These are phyloP conservation scores for Proisotoma minuta DNA, from an alignment of 2,888 invertebrate genomes.

Conservation along the genomic window DNA sequence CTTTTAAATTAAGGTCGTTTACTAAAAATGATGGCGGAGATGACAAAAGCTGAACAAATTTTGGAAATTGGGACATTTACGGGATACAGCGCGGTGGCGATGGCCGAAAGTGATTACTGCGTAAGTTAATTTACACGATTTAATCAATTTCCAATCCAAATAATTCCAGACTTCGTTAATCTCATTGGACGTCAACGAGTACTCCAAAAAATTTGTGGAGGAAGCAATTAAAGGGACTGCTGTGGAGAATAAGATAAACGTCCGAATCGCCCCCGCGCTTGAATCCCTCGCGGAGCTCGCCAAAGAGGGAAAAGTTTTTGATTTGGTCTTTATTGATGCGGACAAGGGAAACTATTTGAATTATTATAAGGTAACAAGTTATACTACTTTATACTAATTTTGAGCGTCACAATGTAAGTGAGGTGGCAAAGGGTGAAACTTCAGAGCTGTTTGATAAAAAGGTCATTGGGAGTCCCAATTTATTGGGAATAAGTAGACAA, in stretches of 20 bases:
- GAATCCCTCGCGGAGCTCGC: slow-evolving; percentile 34
- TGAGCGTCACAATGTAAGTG: no score
- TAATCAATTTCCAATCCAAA: no score
- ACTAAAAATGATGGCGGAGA: slow-evolving; percentile 32
- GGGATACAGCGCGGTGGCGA: slow-evolving; percentile 40
- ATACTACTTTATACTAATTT: no score
- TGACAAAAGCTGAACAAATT: slow-evolving; percentile 31
- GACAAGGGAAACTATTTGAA: slow-evolving; percentile 39
- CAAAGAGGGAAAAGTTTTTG: slow-evolving; percentile 35
- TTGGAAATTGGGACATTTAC: slow-evolving; percentile 45
- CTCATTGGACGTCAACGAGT: slow-evolving; percentile 34
- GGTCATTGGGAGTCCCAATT: no score
- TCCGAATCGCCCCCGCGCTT: slow-evolving; percentile 33
- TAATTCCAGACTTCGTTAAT: slow-evolving; percentile 34
- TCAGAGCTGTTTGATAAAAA: no score
- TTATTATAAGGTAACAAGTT: slow-evolving; percentile 40
- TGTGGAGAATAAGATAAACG: slow-evolving; percentile 32
- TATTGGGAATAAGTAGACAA: no score
- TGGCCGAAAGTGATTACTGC: slow-evolving; percentile 30
- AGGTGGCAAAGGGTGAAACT: no score
- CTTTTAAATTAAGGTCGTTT: slow-evolving; percentile 36
- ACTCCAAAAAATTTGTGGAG: slow-evolving; percentile 26
- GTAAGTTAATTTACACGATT: slow-evolving; percentile 27
- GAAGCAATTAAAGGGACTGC: slow-evolving; percentile 25
- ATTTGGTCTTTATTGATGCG: slow-evolving; percentile 43